Base-by-base conservation (phyloP, 2,113 vertebrate genomes). In the Plecturocebus donacophilus region DNA sequence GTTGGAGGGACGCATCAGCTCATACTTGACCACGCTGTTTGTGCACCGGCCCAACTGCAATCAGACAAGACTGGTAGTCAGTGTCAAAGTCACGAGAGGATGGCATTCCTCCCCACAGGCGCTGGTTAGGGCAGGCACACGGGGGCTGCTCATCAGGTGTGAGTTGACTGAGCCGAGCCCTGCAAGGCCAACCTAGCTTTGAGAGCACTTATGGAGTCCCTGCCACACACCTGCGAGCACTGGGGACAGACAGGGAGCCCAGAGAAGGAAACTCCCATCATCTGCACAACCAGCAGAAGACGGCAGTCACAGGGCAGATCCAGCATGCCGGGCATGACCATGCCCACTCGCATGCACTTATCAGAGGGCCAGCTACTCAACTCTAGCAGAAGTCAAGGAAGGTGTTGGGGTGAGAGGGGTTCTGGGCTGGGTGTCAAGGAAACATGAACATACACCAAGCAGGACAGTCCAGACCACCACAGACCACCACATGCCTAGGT, bases 1-100 rank as follows among this genome's bases (percentile, higher is more conserved):
- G 98, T 99, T 99, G 90, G 99, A 99, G 1, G 99, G 99, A 76
- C 99, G 99, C 99, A 99, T 99, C 99, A 99, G 99, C 98, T 99
- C 99, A 76, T 99, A 99, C 98, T 99, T 99, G 98, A 99, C 98
- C 97, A 99, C 99, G 27, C 97, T 98, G 97, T 98, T 99, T 90
- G 99, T 99, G 98, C 99, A 99, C 80, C 99, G 99, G 98, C 98
- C 99, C 98, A 99, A 98, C 99, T 99, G 98, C 82, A 91, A 96
- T 49, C 54, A 95, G 75, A 97, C 14, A 94, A 93, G 76, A 96
- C 42, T 27, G 20, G 3, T 40, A 56, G 83, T 97, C 93, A 94
- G 76, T 45, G 38, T 64, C 23, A 75, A 35, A 85, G 87, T 64
- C 17, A 16, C 1, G 3, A 75, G 20, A 20, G 16, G 17, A 61